A percentile compares a stretch with the other conserved stretches of the same genome.
These are phyloP conservation scores for Cataglyphis altisquamis DNA, from an alignment of 2,888 invertebrate species.

Conservation along the genomic window DNA sequence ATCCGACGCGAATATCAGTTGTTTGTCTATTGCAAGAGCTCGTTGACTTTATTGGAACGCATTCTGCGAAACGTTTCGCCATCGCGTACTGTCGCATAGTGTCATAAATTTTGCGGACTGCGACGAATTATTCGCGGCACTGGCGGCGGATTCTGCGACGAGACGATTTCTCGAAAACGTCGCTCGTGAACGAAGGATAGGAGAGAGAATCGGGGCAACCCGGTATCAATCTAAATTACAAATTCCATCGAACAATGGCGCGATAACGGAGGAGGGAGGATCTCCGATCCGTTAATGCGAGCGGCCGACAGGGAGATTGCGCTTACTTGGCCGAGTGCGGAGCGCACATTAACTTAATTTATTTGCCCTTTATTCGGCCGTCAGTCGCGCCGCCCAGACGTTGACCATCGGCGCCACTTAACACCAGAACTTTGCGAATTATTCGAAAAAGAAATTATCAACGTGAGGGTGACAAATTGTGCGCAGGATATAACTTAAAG, in stretches of 20 bases:
- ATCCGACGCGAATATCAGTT: slow-evolving; percentile 3
- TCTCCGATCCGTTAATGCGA: slow-evolving; percentile 68
- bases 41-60: slow-evolving; percentile 53
- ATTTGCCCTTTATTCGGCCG: slow-evolving; percentile 86
- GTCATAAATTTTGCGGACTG: slow-evolving; percentile 41
- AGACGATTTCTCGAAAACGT: slow-evolving; percentile 52
- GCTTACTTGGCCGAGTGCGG: slow-evolving; percentile 72
- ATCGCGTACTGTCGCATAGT: slow-evolving; percentile 11
- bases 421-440: slow-evolving; percentile 13
- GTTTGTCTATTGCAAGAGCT: slow-evolving; percentile 43
- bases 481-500: neutral
- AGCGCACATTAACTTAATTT: slow-evolving; percentile 85
- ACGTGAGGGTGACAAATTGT: slow-evolving; percentile 6
- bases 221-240: slow-evolving; percentile 86
- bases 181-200: slow-evolving; percentile 49
- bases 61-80: slow-evolving; percentile 45
- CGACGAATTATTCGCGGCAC: slow-evolving; percentile 46
- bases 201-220: slow-evolving; percentile 67
- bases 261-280: slow-evolving; percentile 58
- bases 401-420: slow-evolving; percentile 68
- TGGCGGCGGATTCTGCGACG: slow-evolving; percentile 39
- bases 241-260: slow-evolving; percentile 84
- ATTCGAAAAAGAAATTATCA: slow-evolving; percentile 15
- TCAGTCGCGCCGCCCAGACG: slow-evolving; percentile 81
- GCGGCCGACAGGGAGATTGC: slow-evolving; percentile 70